Percentiles rank a stretch among this genome's conserved stretches.
phyloP scores from a whole-genome alignment of 1,140 invertebrate genomes.

The Cotesia typhae region DNA sequence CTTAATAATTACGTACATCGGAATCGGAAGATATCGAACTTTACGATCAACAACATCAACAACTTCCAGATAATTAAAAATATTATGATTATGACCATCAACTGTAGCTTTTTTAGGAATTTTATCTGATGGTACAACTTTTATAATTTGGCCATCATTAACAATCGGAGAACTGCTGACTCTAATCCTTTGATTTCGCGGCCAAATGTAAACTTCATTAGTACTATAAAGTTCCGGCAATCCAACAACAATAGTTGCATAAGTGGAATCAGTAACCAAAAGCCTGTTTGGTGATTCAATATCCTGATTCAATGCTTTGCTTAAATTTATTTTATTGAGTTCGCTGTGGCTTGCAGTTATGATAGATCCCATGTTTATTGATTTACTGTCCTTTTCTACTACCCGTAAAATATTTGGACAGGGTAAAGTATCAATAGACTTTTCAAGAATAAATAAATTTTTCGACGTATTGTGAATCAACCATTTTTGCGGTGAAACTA shows the following conservation, averaged over 20 bases:
- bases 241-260: constrained; percentile 65
- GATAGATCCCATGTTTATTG: constrained; percentile 44
- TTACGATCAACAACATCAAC: constrained; percentile 66
- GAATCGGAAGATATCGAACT: constrained; percentile 71
- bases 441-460: constrained; percentile 55
- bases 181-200: constrained; percentile 43
- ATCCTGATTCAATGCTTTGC: constrained; percentile 54
- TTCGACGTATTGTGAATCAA: constrained; percentile 53
- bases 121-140: constrained; percentile 51
- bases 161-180: constrained; percentile 50
- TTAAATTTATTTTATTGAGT: constrained; percentile 44
- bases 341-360: constrained; percentile 36
- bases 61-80: constrained; percentile 69
- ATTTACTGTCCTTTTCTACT: constrained; percentile 47
- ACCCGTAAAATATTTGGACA: constrained; percentile 58
- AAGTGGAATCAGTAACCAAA: constrained; percentile 58
- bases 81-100: constrained; percentile 41
- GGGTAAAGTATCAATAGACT: constrained; percentile 41
- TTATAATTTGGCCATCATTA: constrained; percentile 60
- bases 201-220: constrained; percentile 54
- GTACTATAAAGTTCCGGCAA: constrained; percentile 67
- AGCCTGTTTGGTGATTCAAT: constrained; percentile 67
- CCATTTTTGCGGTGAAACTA: constrained; percentile 56
- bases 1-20: constrained; percentile 59
- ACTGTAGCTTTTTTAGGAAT: constrained; percentile 47